These are phyloP conservation scores for Zaprionus lachaisei DNA, from an alignment of 1,140 invertebrate species.

Conservation along the genomic window DNA sequence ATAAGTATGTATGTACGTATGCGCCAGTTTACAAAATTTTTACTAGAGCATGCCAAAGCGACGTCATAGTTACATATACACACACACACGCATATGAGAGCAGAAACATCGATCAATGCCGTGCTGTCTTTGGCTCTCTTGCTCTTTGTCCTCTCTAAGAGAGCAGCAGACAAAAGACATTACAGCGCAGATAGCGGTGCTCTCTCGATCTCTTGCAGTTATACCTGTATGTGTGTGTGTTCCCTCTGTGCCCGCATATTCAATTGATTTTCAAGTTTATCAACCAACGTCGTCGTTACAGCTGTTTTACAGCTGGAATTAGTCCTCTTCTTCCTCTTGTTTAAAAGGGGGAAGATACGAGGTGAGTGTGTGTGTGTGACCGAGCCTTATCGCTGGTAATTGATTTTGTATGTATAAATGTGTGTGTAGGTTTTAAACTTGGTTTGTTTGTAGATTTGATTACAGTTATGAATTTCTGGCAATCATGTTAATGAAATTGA, in stretches of 20 bases:
- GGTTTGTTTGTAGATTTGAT: constrained; percentile 8
- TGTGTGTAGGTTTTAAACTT: constrained; percentile 6
- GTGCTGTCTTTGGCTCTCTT: constrained; percentile 19
- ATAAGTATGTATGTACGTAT: background rate
- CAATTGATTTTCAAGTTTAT: constrained; percentile 54
- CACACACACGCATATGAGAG: constrained; percentile 29
- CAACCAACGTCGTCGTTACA: constrained; percentile 31
- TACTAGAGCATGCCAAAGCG: constrained; percentile 49
- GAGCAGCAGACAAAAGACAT: background rate
- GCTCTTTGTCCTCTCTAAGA: background rate
- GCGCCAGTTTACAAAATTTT: constrained; percentile 24
- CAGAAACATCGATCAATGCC: constrained; percentile 28
- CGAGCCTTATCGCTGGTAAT: constrained; percentile 5
- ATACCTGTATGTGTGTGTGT: background rate
- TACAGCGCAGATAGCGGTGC: constrained; percentile 10
- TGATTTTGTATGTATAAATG: constrained; percentile 19
- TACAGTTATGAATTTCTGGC: constrained; percentile 10
- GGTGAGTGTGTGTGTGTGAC: background rate
- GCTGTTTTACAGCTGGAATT: constrained; percentile 43
- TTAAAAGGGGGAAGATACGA: constrained; percentile 16
- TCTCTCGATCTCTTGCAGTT: background rate
- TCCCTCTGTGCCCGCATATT: constrained; percentile 7
- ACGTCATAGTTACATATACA: constrained; percentile 55
- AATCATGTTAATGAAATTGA: constrained; percentile 7
- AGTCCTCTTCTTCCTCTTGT: constrained; percentile 15